A percentile compares a stretch with the other conserved stretches of the same genome.
Evolutionary conservation across 1,140 invertebrate genomes (phyloP).

Genomic region (Oryctes rhinoceros): DNA sequence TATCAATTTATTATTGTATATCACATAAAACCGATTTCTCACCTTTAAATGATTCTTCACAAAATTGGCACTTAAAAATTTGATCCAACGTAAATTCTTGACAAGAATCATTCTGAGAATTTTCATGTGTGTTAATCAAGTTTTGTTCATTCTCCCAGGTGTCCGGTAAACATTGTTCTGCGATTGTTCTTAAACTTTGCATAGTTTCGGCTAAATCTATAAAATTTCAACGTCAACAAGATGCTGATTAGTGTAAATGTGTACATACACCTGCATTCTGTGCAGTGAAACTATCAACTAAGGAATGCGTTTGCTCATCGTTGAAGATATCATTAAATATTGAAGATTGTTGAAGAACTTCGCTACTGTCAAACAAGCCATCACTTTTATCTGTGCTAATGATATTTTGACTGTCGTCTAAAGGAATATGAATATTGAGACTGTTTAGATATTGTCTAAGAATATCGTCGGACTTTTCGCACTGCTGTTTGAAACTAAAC

Average conservation of each 20-base stretch:
- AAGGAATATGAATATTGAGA: conserved; percentile 35
- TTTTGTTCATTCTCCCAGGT: conserved; percentile 53
- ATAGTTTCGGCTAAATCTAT: conserved; percentile 59
- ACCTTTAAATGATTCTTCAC: conserved; percentile 58
- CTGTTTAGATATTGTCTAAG: conserved; percentile 55
- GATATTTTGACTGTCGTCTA: conserved; percentile 40
- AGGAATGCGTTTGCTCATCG: conserved; percentile 54
- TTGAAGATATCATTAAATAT: conserved; percentile 60
- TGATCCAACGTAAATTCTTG: conserved; percentile 55
- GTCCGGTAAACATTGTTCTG: conserved; percentile 58
- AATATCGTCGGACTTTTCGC: conserved; percentile 58
- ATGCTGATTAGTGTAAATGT: conserved; percentile 33
- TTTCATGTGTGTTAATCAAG: conserved; percentile 49
- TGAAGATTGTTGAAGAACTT: conserved; percentile 56
- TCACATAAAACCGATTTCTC: neutral
- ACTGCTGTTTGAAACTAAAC: conserved; percentile 58
- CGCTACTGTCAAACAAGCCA: conserved; percentile 51
- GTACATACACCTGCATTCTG: conserved; percentile 50
- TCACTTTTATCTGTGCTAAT: conserved; percentile 53
- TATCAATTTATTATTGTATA: neutral
- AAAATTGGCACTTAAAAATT: conserved; percentile 58
- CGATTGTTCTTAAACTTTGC: conserved; percentile 59
- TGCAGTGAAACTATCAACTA: conserved; percentile 57
- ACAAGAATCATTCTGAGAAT: conserved; percentile 50
- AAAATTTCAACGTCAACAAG: conserved; percentile 47